Evolutionary conservation across 2,113 vertebrate genomes (phyloP).

Genomic region (Corapipo altera): DNA sequence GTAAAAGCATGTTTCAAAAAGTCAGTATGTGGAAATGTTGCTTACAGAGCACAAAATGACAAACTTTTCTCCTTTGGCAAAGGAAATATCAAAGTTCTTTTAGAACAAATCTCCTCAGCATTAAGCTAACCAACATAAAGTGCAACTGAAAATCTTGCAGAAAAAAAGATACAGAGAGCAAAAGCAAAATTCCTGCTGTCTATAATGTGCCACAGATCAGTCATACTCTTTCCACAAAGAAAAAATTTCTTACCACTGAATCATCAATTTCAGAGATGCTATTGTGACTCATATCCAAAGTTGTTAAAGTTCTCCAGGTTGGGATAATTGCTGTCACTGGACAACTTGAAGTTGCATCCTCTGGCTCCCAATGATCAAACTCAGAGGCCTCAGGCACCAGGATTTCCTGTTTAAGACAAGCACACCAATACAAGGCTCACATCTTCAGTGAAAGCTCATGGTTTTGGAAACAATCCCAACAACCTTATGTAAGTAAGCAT

Average conservation of each 20-base stretch:
- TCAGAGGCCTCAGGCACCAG: constrained; percentile 91
- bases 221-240: neutral
- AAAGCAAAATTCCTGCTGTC: neutral
- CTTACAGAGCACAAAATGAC: neutral
- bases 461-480: constrained; percentile 35
- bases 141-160: neutral
- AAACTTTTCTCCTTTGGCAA: neutral
- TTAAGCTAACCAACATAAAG: neutral
- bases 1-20: neutral
- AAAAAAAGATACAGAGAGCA: neutral
- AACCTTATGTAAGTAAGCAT: neutral
- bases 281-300: constrained; percentile 96
- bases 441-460: neutral
- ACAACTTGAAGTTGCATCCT: constrained; percentile 78
- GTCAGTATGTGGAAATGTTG: neutral
- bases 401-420: constrained; percentile 79
- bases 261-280: constrained; percentile 85
- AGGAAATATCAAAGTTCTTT: neutral
- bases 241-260: constrained; percentile 86
- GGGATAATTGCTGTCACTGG: constrained; percentile 90
- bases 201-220: neutral
- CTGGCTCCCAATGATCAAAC: constrained; percentile 94
- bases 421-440: neutral
- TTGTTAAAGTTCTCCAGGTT: constrained; percentile 88
- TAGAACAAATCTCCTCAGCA: neutral